These are phyloP conservation scores for Tachysurus vachellii DNA, from an alignment of 2,113 vertebrate genomes.

Conservation along the genomic window DNA sequence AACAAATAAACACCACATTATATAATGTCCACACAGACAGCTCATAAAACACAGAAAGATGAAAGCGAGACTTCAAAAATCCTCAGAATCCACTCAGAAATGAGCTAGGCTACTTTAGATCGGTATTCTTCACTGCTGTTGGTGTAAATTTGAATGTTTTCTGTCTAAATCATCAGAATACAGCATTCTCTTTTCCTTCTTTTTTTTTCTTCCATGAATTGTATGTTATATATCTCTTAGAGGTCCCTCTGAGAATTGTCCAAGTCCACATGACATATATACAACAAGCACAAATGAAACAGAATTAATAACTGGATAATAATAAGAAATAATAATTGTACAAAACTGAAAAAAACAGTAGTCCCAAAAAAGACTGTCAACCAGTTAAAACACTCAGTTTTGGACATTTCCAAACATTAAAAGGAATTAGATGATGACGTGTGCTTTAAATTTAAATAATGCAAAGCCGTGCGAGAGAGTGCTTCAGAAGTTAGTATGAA, in stretches of 20 bases:
- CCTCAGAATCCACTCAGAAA: slow-evolving; percentile 52
- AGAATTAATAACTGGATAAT: slow-evolving; percentile 18
- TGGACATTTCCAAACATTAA: background rate
- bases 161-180: background rate
- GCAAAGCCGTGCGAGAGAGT: background rate
- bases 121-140: background rate
- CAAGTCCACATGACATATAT: slow-evolving; percentile 34
- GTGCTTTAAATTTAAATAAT: background rate
- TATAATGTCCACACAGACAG: slow-evolving; percentile 71
- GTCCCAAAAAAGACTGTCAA: background rate
- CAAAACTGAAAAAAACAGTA: background rate
- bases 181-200: background rate
- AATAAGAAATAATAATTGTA: slow-evolving; percentile 17
- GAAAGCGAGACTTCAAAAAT: slow-evolving; percentile 71
- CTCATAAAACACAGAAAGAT: slow-evolving; percentile 61
- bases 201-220: background rate
- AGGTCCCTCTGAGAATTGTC: slow-evolving; percentile 32
- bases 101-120: background rate
- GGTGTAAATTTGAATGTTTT: background rate
- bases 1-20: slow-evolving; percentile 80
- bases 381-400: background rate
- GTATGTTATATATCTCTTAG: background rate
- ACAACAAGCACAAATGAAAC: slow-evolving; percentile 42
- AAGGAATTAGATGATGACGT: background rate
- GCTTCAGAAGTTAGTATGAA: slow-evolving; percentile 5